Conservation (phyloP, 1,140 invertebrate species). For the Pantala flavescens region DNA sequence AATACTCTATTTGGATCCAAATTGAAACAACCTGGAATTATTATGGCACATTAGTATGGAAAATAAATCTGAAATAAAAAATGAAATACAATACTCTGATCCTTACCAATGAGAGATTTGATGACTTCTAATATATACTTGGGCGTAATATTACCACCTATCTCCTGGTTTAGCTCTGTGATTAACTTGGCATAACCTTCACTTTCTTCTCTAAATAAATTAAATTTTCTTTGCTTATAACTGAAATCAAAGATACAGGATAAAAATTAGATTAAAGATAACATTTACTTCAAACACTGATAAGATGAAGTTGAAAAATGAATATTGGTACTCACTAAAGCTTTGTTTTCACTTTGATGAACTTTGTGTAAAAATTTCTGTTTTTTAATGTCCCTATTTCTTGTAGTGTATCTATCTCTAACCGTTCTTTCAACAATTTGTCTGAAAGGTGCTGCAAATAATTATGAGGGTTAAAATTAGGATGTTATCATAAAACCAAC, state of each 20-base stretch:
- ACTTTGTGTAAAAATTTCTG: conserved; percentile 87
- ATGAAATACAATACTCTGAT: neutral
- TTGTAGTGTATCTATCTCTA: conserved; percentile 88
- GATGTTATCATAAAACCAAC: neutral
- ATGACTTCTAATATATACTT: conserved; percentile 69
- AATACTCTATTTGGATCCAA: conserved; percentile 96
- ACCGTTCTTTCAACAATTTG: conserved; percentile 76
- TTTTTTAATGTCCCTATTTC: conserved; percentile 87
- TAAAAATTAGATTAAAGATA: neutral
- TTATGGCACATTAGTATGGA: conserved; percentile 19
- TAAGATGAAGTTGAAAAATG: conserved; percentile 20
- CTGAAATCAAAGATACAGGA: conserved; percentile 46
- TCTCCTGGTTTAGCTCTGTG: conserved; percentile 87
- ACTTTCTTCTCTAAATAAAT: conserved; percentile 95
- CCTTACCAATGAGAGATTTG: conserved; percentile 81
- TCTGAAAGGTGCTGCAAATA: conserved; percentile 61
- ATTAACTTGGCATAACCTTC: conserved; percentile 98
- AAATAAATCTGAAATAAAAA: conserved; percentile 14
- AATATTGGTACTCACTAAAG: conserved; percentile 71
- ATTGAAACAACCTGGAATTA: conserved; percentile 86
- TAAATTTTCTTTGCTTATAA: conserved; percentile 99
- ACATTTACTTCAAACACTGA: conserved; percentile 12
- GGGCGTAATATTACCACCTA: conserved; percentile 48
- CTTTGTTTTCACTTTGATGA: conserved; percentile 96
- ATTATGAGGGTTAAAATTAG: conserved; percentile 19